These are phyloP conservation scores for Cossypha niveicapilla DNA, from an alignment of 2,797 vertebrate species.

Conservation along the genomic window DNA sequence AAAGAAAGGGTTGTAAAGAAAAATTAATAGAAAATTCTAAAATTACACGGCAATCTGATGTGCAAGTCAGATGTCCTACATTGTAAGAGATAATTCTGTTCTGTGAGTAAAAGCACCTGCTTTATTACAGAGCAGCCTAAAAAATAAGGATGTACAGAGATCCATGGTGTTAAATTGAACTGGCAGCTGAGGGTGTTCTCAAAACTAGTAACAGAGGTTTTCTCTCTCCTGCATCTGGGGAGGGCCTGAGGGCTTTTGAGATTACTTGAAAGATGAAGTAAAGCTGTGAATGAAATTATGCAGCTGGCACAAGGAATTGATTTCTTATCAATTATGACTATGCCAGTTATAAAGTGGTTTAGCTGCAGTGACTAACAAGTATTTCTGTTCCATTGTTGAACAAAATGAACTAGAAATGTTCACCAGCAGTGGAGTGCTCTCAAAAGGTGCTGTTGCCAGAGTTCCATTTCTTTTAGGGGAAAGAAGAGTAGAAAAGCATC, in stretches of 20 bases:
- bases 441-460: background rate
- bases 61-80: background rate
- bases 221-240: background rate
- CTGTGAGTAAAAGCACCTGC: background rate
- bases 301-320: background rate
- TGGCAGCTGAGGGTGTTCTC: background rate
- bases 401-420: background rate
- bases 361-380: background rate
- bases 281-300: slow-evolving; percentile 9
- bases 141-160: background rate
- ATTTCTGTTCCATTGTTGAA: background rate
- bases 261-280: background rate
- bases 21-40: background rate
- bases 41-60: background rate
- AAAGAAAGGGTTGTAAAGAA: background rate
- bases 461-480: background rate
- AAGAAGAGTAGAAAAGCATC: background rate
- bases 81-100: background rate
- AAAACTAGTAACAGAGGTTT: background rate
- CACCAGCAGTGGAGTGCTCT: background rate
- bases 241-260: background rate
- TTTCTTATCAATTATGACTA: background rate
- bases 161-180: background rate
- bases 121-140: background rate
- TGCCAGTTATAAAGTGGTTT: background rate